Evolutionary conservation across 2,113 vertebrate species (phyloP).

Genomic region (Fukomys damarensis): DNA sequence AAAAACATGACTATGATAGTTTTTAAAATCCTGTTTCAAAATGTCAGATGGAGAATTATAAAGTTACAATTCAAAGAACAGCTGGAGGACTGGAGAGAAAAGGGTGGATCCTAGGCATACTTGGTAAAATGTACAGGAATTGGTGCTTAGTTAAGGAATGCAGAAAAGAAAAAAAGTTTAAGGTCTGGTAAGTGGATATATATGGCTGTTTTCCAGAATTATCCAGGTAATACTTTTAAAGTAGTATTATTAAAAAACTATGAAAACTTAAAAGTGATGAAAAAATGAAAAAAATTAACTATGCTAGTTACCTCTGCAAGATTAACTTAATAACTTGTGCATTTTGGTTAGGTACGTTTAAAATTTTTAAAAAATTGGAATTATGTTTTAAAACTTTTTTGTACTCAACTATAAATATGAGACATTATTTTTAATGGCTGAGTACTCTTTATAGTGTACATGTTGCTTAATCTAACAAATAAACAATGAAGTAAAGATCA

Average conservation of each 20-base stretch:
- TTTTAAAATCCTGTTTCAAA: background rate
- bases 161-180: background rate
- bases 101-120: background rate
- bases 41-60: background rate
- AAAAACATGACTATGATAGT: background rate
- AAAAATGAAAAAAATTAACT: background rate
- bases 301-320: background rate
- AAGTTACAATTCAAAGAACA: background rate
- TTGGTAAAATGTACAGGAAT: constrained; percentile 7
- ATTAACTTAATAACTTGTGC: background rate
- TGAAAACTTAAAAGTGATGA: background rate
- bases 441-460: background rate
- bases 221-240: background rate
- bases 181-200: background rate
- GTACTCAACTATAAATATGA: background rate
- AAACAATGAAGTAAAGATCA: background rate
- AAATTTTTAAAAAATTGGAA: constrained; percentile 28
- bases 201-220: background rate
- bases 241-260: background rate
- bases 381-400: constrained; percentile 38
- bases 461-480: constrained; percentile 11
- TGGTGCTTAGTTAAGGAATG: background rate
- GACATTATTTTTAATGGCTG: constrained; percentile 20
- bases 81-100: background rate
- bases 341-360: background rate